Evolutionary conservation across 2,888 invertebrate genomes (phyloP), one percentile per base, ranked within the genome.

Genomic region (Mechanitis messenoides): DNA sequence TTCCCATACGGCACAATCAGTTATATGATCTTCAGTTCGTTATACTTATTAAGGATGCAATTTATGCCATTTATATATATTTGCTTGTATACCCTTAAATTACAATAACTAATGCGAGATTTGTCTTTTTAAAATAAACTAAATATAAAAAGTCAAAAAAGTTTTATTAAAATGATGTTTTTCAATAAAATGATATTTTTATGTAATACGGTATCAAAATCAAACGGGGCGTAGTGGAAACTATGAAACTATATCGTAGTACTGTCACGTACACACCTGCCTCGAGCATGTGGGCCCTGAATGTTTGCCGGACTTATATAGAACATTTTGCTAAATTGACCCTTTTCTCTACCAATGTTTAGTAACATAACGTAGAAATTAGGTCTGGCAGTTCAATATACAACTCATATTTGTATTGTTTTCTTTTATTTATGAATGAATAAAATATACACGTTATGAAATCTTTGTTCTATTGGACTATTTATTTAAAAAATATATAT

Each of bases 191-290:
- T 60, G 55, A 42, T 56, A 55, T 60, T 53, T 56, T 56, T 56
- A 42, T 55, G 45, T 50, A 45, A 60, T 47, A 50, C n/a, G 42
- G 38, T 56, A 56, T 56, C 56, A 60, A 60, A 60, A 53, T 56
- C 50, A 45, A 60, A 53, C 53, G 45, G 45, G 56, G 33, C 53
- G 28, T 60, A 60, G 45, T 56, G 55, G 53, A 60, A 56, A 72
- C 61, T 65, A 75, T 75, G 53, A 60, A 56, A 72, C 61, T 65
- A 75, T 75, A 73, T 66, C 65, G 73, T 69, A 77, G 73, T 78
- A 61, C 63, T 63, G 72, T 80, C 80, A 80, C 80, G 80, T 79
- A 74, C 68, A 59, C 56, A 56, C 47, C 45, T 62, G 62, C 70
- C 69, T 63, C 65, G 45, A 55, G 59, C 62, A 53, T 45, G 58